These are phyloP conservation scores for Colaptes auratus DNA, from an alignment of 2,113 vertebrate genomes.

Conservation along the genomic window DNA sequence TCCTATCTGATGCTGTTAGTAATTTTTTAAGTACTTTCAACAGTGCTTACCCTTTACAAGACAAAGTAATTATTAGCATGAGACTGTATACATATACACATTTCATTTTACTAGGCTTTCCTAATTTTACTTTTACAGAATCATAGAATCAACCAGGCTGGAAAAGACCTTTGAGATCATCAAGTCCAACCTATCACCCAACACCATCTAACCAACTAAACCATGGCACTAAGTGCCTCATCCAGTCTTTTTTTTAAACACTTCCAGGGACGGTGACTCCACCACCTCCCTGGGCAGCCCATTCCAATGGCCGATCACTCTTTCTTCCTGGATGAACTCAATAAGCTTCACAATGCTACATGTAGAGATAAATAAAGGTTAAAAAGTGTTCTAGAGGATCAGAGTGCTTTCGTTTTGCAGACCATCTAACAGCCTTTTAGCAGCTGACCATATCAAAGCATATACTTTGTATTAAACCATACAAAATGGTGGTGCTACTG, in stretches of 20 bases:
- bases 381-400: not conserved
- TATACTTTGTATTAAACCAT: not conserved
- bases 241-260: too few relatives aligned
- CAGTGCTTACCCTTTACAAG: conserved; percentile 50
- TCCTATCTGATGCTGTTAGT: not conserved
- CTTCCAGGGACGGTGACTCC: too few relatives aligned
- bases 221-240: too few relatives aligned
- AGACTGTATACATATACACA: not conserved
- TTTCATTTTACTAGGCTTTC: not conserved
- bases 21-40: conserved; percentile 39
- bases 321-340: not conserved
- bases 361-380: not conserved
- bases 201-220: too few relatives aligned
- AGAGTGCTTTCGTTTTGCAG: not conserved
- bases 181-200: too few relatives aligned
- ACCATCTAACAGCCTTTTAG: not conserved
- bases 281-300: too few relatives aligned
- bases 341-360: not conserved
- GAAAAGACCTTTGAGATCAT: too few relatives aligned
- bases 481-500: not conserved
- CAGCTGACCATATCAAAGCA: not conserved
- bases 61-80: conserved; percentile 6
- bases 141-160: too few relatives aligned
- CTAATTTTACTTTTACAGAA: not conserved
- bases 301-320: too few relatives aligned